Percentiles rank a stretch among this genome's conserved stretches.
These are phyloP conservation scores for Etheostoma nigrum DNA, from an alignment of 2,797 vertebrate genomes.

Conservation along the genomic window DNA sequence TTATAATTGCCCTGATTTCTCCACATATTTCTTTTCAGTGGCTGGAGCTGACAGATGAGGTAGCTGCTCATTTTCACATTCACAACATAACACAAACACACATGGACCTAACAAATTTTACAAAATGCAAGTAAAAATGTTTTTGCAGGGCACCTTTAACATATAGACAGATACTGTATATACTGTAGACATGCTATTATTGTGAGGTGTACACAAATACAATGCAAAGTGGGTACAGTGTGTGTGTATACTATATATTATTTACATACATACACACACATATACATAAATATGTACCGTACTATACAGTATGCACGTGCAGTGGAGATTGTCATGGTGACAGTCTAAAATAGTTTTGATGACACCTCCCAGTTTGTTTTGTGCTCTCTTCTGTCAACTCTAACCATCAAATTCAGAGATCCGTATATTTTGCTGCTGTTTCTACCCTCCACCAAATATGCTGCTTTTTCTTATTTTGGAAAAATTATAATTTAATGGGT, in stretches of 20 bases:
- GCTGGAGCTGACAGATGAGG: no score
- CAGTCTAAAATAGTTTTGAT: neutral
- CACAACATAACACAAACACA: no score
- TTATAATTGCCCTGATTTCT: no score
- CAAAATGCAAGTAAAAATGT: no score
- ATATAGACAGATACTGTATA: slow-evolving; percentile 4
- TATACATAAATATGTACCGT: neutral
- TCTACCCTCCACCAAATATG: slow-evolving; percentile 63
- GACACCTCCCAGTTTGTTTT: slow-evolving; percentile 17
- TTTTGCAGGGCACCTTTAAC: neutral
- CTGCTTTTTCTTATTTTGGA: slow-evolving; percentile 70
- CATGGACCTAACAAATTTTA: no score
- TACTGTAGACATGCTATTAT: slow-evolving; percentile 35
- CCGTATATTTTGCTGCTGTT: slow-evolving; percentile 57
- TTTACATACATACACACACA: neutral
- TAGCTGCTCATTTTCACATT: no score
- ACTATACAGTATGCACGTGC: slow-evolving; percentile 1
- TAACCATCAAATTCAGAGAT: slow-evolving; percentile 28
- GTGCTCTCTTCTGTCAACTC: slow-evolving; percentile 36
- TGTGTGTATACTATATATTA: neutral
- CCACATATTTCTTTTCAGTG: no score
- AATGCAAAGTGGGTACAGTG: slow-evolving; percentile 11
- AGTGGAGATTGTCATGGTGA: slow-evolving; percentile 8
- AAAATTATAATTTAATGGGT: slow-evolving; percentile 60
- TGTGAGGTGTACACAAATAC: slow-evolving; percentile 23